These are phyloP conservation scores for Mya arenaria DNA, from an alignment of 1,140 invertebrate species.

Conservation along the genomic window DNA sequence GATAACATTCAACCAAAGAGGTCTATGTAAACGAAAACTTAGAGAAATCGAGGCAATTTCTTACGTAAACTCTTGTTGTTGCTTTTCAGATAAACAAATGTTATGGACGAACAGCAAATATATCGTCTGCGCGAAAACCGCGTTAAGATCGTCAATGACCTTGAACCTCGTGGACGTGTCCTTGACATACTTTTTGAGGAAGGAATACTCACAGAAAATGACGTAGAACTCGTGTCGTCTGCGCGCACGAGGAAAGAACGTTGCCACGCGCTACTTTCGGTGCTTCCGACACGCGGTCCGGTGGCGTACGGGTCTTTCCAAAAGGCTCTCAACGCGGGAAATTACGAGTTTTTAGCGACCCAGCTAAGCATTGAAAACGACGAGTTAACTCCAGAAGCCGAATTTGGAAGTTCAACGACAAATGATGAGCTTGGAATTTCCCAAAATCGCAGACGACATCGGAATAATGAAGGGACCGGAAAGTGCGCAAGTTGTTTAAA, in stretches of 20 bases:
- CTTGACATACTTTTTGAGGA: conserved; percentile 44
- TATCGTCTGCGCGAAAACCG: conserved; percentile 11
- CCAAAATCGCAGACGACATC: neutral
- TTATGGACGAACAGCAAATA: conserved; percentile 23
- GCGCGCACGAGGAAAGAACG: conserved; percentile 45
- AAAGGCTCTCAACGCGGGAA: conserved; percentile 27
- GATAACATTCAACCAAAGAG: neutral
- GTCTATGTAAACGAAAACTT: neutral
- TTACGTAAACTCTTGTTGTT: neutral
- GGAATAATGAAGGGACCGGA: neutral
- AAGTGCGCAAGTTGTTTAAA: conserved; percentile 1
- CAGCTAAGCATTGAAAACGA: neutral
- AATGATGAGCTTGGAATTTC: neutral
- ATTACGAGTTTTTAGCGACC: conserved; percentile 34
- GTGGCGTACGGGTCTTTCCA: conserved; percentile 51
- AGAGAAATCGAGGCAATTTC: neutral
- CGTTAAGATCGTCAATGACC: conserved; percentile 30
- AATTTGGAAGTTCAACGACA: neutral
- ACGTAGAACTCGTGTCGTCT: conserved; percentile 37
- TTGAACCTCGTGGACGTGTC: conserved; percentile 34
- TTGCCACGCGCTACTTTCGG: conserved; percentile 19
- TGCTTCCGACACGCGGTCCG: conserved; percentile 39
- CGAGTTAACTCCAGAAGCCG: neutral
- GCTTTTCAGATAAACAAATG: neutral
- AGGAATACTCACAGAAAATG: conserved; percentile 52